Evolutionary conservation across 2,113 vertebrate genomes (phyloP).

Genomic region (Carassius gibelio): DNA sequence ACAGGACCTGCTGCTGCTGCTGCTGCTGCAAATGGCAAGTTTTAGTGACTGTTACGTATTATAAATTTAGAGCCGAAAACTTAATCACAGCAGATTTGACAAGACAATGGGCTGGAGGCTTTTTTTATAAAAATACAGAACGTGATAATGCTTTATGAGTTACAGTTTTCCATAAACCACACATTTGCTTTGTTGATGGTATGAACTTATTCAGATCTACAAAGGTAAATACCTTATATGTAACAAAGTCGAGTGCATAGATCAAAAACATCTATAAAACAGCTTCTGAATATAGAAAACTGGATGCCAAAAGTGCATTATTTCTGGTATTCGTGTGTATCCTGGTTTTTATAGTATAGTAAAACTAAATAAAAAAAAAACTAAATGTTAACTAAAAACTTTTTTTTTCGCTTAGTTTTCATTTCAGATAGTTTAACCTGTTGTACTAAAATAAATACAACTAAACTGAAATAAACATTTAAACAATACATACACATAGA

Average conservation of each 20-base stretch:
- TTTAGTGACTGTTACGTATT: constrained; percentile 27
- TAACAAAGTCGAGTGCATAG: neutral
- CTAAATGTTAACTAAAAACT: no score
- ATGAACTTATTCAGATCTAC: neutral
- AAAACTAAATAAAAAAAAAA: no score
- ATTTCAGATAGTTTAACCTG: no score
- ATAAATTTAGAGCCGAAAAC: neutral
- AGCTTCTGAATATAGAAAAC: neutral
- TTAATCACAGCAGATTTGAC: neutral
- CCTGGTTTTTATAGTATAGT: no score
- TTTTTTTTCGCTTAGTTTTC: no score
- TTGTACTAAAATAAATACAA: no score
- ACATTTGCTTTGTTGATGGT: neutral
- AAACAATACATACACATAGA: no score
- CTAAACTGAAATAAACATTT: no score
- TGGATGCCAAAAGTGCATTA: neutral
- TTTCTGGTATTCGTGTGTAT: no score
- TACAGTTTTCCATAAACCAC: neutral
- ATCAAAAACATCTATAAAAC: neutral
- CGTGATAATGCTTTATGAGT: constrained; percentile 1
- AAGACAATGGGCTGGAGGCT: neutral
- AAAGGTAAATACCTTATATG: neutral
- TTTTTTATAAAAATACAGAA: constrained; percentile 30
- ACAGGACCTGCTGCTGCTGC: constrained; percentile 23
- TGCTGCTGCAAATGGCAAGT: constrained; percentile 2